phyloP scores from a whole-genome alignment of 2,888 invertebrate species.

The Cosmorhoe ocellata region DNA sequence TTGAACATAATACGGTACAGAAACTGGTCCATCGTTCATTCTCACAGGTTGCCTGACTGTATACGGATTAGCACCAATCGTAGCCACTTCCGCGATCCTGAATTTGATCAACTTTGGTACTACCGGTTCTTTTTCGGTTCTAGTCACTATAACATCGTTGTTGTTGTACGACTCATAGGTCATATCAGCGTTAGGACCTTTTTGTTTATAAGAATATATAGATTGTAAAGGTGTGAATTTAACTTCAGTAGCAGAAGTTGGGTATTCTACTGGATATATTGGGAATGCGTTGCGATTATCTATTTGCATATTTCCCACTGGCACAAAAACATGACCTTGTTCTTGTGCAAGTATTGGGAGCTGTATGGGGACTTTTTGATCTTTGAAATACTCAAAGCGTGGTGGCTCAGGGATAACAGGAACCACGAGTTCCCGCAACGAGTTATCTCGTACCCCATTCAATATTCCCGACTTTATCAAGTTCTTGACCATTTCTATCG shows the following conservation, averaged over 20 bases:
- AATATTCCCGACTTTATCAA: slow-evolving; percentile 42
- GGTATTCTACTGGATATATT: slow-evolving; percentile 8
- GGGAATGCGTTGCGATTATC: slow-evolving; percentile 2
- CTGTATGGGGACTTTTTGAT: slow-evolving; percentile 1
- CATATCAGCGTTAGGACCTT: slow-evolving; percentile 37
- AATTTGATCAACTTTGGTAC: slow-evolving; percentile 37
- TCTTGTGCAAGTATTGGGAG: slow-evolving; percentile 7
- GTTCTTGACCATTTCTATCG: slow-evolving; percentile 40
- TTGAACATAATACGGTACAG: slow-evolving; percentile 1
- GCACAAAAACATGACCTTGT: slow-evolving; percentile 8
- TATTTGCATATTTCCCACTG: slow-evolving; percentile 4
- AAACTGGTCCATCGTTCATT: slow-evolving; percentile 11
- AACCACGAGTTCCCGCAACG: slow-evolving; percentile 23
- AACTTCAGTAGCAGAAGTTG: slow-evolving; percentile 20
- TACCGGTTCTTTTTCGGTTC: slow-evolving; percentile 33
- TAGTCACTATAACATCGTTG: slow-evolving; percentile 37
- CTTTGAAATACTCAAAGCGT: slow-evolving; percentile 4
- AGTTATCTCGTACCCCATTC: slow-evolving; percentile 23
- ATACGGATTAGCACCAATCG: slow-evolving; percentile 22
- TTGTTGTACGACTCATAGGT: slow-evolving; percentile 39
- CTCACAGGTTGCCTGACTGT: slow-evolving; percentile 6
- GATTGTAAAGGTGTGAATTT: slow-evolving; percentile 24
- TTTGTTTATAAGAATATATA: slow-evolving; percentile 45
- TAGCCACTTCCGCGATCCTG: slow-evolving; percentile 37
- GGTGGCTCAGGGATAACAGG: slow-evolving; percentile 22